Percentiles rank a stretch among this genome's conserved stretches.
Evolutionary conservation across 2,888 invertebrate species (phyloP).

Genomic region (Lagria hirta): DNA sequence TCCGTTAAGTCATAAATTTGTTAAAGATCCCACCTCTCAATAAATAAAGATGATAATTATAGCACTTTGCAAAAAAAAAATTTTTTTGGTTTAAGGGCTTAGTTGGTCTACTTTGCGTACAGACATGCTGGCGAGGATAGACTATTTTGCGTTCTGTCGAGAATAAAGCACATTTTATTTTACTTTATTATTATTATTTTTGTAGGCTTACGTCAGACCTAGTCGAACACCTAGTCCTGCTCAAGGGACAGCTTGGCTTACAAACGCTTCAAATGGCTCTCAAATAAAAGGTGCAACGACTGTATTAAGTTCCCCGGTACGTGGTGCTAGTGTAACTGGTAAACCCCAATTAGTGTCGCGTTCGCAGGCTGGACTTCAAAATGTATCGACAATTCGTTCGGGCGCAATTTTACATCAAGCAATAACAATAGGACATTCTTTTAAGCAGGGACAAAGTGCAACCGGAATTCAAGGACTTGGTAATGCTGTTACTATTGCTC

Average conservation of each 20-base stretch:
- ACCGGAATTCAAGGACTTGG: constrained; percentile 48
- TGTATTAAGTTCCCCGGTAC: constrained; percentile 50
- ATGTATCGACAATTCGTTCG: constrained; percentile 47
- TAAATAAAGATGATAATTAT: no score
- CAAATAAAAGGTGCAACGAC: constrained; percentile 51
- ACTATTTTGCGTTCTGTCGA: no score
- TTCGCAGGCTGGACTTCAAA: constrained; percentile 42
- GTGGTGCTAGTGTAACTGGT: constrained; percentile 47
- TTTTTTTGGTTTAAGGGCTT: no score
- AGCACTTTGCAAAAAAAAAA: no score
- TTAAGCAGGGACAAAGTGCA: constrained; percentile 46
- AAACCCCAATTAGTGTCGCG: constrained; percentile 48
- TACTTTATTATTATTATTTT: no score
- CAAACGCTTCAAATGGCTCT: constrained; percentile 48
- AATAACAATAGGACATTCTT: constrained; percentile 51
- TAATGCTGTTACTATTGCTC: constrained; percentile 50
- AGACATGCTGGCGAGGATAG: no score
- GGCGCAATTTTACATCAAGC: constrained; percentile 51
- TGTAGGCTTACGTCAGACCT: constrained; percentile 44
- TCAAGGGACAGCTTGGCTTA: constrained; percentile 49
- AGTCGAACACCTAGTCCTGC: constrained; percentile 53
- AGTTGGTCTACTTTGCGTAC: no score
- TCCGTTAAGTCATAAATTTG: no score
- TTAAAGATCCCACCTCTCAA: no score
- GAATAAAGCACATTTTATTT: constrained; percentile 1